Percentiles rank a stretch among this genome's conserved stretches.
phyloP scores from a whole-genome alignment of 2,113 vertebrate genomes.

The Corynorhinus townsendii region DNA sequence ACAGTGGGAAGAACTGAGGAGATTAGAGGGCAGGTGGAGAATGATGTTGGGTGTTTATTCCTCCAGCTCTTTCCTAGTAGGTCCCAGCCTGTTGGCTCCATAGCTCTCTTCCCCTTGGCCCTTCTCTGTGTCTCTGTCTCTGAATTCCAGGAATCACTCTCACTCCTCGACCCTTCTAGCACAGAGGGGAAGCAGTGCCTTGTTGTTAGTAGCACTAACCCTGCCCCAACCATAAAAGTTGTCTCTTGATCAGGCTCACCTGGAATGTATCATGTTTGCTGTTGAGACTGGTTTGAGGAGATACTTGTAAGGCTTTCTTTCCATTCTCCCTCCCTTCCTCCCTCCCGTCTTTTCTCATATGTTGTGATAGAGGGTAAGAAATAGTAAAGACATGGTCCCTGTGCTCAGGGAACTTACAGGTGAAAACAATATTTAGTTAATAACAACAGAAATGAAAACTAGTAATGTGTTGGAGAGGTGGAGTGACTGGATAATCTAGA shows the following conservation, averaged over 20 bases:
- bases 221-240: background rate
- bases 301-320: background rate
- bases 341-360: background rate
- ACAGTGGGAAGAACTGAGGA: background rate
- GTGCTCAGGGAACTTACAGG: background rate
- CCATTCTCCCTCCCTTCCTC: background rate
- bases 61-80: background rate
- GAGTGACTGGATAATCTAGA: background rate
- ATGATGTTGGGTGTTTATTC: background rate
- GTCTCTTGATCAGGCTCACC: background rate
- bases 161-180: background rate
- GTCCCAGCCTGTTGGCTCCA: background rate
- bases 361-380: background rate
- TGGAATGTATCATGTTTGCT: background rate
- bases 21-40: background rate
- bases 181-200: background rate
- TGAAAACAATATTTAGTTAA: background rate
- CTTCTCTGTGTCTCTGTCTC: background rate
- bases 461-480: background rate
- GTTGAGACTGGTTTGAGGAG: background rate
- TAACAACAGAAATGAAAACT: background rate
- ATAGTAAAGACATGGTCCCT: background rate
- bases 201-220: background rate
- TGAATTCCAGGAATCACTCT: background rate
- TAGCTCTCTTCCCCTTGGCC: fast-evolving